Evolutionary conservation across 92 coral and sea anemone genomes (phyloP).

Genomic region (Phenganax subtilis): DNA sequence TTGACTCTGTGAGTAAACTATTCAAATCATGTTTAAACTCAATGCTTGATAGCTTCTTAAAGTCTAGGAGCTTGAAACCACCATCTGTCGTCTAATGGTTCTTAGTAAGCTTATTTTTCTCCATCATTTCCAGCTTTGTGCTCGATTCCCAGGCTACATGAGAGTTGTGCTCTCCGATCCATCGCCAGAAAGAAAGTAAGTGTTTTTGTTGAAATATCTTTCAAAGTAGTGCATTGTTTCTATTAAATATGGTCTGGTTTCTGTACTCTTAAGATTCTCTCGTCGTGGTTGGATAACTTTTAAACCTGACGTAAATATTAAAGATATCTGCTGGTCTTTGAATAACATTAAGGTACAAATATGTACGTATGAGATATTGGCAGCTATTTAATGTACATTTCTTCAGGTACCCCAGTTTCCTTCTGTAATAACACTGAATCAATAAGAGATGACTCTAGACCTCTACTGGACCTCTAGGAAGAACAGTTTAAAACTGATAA

Average conservation of each 20-base stretch:
- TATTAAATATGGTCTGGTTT: not conserved
- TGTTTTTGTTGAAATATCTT: not conserved
- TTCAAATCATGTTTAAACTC: not conserved
- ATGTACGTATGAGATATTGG: too few species aligned
- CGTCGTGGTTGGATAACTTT: constrained; percentile 99
- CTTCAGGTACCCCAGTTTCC: too few species aligned
- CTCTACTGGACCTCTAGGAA: too few species aligned
- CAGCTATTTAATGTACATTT: too few species aligned
- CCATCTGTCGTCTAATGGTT: not conserved
- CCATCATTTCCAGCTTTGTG: constrained; percentile 58
- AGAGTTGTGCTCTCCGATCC: constrained; percentile 95
- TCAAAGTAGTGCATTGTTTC: not conserved
- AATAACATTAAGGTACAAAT: constrained; percentile 72
- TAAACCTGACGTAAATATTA: constrained; percentile 88
- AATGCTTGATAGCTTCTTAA: too few species aligned
- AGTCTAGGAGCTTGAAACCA: not conserved
- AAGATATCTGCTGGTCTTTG: constrained; percentile 91
- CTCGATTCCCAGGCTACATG: constrained; percentile 83
- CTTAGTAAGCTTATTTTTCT: not conserved
- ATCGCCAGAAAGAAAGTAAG: constrained; percentile 90
- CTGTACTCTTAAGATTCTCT: constrained; percentile 52
- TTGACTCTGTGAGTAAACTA: constrained; percentile 55
- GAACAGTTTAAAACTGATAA: too few species aligned
- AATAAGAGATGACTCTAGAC: too few species aligned
- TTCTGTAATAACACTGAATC: too few species aligned